phyloP scores from a whole-genome alignment of 2,797 vertebrate genomes.

The Oryzias dopingdopingensis region DNA sequence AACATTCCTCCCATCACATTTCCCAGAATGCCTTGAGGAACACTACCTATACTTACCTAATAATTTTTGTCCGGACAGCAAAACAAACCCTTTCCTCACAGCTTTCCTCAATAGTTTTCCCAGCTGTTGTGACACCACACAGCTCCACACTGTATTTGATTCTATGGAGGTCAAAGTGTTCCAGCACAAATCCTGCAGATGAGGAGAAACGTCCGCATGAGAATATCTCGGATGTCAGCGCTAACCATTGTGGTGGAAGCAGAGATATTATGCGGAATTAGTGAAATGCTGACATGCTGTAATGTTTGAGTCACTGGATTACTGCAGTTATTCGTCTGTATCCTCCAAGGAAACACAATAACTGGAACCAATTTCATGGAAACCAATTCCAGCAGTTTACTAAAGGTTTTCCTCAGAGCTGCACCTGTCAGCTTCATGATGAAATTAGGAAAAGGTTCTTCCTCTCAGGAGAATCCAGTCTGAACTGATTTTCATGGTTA shows the following conservation, averaged over 20 bases:
- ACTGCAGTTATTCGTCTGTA: not conserved
- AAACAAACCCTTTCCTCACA: not conserved
- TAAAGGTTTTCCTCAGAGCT: constrained; percentile 8
- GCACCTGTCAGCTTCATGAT: not conserved
- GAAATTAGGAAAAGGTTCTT: not conserved
- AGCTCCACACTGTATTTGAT: too few relatives aligned
- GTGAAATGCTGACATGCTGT: constrained; percentile 1
- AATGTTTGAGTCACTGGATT: constrained; percentile 1
- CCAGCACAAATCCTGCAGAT: not conserved
- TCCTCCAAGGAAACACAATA: constrained; percentile 8
- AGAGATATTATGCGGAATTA: not conserved
- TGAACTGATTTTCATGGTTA: not conserved
- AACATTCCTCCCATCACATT: not conserved
- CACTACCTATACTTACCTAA: not conserved
- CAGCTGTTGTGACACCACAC: not conserved
- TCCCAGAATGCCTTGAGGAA: not conserved
- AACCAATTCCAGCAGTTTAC: not conserved
- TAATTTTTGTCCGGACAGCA: not conserved
- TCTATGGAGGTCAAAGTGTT: not conserved
- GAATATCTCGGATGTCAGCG: not conserved
- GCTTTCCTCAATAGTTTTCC: not conserved
- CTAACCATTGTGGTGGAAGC: not conserved
- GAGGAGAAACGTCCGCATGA: not conserved
- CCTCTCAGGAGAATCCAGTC: not conserved
- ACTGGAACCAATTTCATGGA: constrained; percentile 11